phyloP scores from a whole-genome alignment of 2,113 vertebrate genomes.

The Probosciger aterrimus region DNA sequence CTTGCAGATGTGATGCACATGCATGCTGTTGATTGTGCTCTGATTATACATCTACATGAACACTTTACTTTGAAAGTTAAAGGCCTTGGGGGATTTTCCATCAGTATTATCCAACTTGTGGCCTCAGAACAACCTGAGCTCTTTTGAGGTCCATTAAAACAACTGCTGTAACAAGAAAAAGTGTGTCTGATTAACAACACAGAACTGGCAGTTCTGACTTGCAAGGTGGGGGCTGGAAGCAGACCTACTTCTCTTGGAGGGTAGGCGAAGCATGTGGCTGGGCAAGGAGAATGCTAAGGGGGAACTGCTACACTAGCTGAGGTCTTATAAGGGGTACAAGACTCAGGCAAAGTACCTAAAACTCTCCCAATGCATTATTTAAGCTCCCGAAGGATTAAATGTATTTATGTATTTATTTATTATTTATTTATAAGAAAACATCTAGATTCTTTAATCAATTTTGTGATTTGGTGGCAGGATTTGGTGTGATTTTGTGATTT shows the following conservation, averaged over 20 bases:
- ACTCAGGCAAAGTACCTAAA: not conserved
- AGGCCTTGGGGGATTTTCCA: not conserved
- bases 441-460: not conserved
- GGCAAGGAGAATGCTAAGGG: not conserved
- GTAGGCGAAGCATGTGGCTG: accelerated
- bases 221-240: not conserved
- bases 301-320: not conserved
- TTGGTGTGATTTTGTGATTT: not conserved
- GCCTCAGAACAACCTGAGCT: not conserved
- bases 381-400: too few species aligned
- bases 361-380: not conserved
- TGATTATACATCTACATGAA: not conserved
- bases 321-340: not conserved
- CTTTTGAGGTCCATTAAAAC: not conserved
- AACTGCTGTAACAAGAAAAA: not conserved
- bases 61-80: not conserved
- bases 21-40: not conserved
- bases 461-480: not conserved
- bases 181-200: not conserved
- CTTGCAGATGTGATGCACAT: not conserved
- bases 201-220: not conserved
- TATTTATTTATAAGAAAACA: not conserved
- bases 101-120: not conserved
- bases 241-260: not conserved
- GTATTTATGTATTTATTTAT: not conserved